Evolutionary conservation across 2,888 invertebrate genomes (phyloP).

Genomic region (Ichneumoninae sp.): DNA sequence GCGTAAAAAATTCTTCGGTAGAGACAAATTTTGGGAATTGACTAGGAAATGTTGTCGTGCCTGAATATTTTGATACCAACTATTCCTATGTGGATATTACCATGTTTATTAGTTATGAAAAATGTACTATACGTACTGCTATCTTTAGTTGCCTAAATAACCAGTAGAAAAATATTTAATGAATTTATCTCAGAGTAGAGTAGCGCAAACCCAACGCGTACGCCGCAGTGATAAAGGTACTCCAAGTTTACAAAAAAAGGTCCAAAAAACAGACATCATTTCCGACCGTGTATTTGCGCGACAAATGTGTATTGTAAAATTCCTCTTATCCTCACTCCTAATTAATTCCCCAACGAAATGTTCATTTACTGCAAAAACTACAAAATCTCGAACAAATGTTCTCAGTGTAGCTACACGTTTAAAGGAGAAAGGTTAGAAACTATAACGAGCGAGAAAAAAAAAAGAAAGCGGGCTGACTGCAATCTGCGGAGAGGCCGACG

Average conservation of each 20-base stretch:
- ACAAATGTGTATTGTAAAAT: not conserved
- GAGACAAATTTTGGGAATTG: not conserved
- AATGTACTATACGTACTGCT: too few species aligned
- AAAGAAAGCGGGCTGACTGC: slow-evolving; percentile 27
- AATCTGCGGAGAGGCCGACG: slow-evolving; percentile 34
- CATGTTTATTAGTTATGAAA: too few species aligned
- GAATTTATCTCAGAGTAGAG: not conserved
- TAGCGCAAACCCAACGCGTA: too few species aligned
- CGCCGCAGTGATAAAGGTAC: not conserved
- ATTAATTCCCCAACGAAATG: not conserved
- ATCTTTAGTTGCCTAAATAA: too few species aligned
- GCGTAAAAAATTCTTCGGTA: not conserved
- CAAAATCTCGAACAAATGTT: not conserved
- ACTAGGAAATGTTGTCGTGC: not conserved
- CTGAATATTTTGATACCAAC: not conserved
- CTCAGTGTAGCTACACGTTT: slow-evolving; percentile 9
- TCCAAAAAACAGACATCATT: not conserved
- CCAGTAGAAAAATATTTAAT: not conserved
- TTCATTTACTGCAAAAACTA: not conserved
- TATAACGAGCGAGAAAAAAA: slow-evolving; percentile 24
- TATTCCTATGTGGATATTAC: not conserved
- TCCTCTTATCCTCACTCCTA: not conserved
- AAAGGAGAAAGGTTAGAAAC: slow-evolving; percentile 18
- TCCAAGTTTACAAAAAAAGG: not conserved
- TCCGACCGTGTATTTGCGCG: not conserved